Conservation (phyloP, 2,888 invertebrate species). For the Candidula unifasciata region DNA sequence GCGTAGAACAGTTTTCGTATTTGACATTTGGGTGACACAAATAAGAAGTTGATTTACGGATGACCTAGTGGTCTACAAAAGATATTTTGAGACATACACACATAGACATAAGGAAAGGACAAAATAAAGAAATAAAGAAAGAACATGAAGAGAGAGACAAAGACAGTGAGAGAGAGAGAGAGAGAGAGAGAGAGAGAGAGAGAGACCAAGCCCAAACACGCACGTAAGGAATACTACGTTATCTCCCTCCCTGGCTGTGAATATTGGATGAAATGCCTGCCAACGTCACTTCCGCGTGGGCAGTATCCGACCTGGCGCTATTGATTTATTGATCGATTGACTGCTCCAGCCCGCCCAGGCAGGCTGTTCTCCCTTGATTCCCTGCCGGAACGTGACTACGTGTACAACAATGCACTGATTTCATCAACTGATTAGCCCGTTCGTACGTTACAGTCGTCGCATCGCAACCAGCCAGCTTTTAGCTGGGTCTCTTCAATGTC, state of each 20-base stretch:
- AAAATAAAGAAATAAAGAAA: too few species aligned
- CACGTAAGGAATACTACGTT: neutral
- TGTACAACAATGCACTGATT: neutral
- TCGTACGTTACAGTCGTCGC: neutral
- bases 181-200: constrained; percentile 18
- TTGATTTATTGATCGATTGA: constrained; percentile 23
- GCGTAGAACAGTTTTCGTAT: too few species aligned
- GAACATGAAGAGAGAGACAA: neutral
- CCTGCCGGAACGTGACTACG: neutral
- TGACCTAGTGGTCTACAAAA: too few species aligned
- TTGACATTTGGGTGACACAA: too few species aligned
- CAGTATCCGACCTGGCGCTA: neutral
- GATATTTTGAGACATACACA: too few species aligned
- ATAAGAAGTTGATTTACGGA: too few species aligned
- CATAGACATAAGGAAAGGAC: too few species aligned
- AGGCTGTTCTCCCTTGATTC: neutral
- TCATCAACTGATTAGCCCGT: neutral
- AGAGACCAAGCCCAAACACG: neutral
- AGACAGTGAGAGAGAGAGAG: constrained; percentile 19
- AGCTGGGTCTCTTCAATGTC: neutral
- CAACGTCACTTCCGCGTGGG: neutral
- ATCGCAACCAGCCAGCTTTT: neutral
- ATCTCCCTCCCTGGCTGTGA: neutral
- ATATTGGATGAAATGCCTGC: neutral
- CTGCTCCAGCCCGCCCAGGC: neutral